Evolutionary conservation across 1,140 invertebrate genomes (phyloP), one percentile per base, ranked within the genome.

Genomic region (Delia radicum): DNA sequence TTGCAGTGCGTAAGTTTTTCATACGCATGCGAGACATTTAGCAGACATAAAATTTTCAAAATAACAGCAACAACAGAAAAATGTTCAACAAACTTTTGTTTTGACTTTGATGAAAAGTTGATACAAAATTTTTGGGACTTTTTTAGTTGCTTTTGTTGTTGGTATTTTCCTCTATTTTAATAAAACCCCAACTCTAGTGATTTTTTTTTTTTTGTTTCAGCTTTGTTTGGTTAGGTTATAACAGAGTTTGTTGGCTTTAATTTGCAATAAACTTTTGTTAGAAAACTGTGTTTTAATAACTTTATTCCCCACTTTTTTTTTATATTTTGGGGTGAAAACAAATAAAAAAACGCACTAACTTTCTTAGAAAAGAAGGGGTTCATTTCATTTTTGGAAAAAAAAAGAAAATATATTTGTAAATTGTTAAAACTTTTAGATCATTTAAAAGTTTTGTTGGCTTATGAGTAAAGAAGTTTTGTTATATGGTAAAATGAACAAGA

Each of bases 261-360:
- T 73, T 73, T 73, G 71, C 37, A 46, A 42, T 27, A 73, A 73
- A 73, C 37, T 73, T 55, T 73, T 73, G 71, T 73, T 73, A 46
- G 71, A 73, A 33, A 73, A 73, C 71, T 46, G 71, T 46, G 71
- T 73, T 73, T 73, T 73, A 73, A 73, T 73, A 73, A 73, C 71
- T 73, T 73, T 73, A 26, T 73, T 48, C 71, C 71, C 65, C 65
- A 69, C 65, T 69, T 69, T 69, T 69, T 69, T 69, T 69, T 29
- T 18, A 1, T 69, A 10, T 15, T 33, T 69, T 15, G 33, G 15
- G 29, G 28, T 13, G 65, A 33, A 67, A 67, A 67, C 63, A 67
- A 67, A 67, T 67, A 29, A 67, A 67, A 67, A 67, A 65, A 33
- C 65, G 65, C 65, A 31, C n/a, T 29, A 69, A 69, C 65, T 69